Evolutionary conservation across 2,113 vertebrate genomes (phyloP).

Genomic region (Gymnobelideus leadbeateri): DNA sequence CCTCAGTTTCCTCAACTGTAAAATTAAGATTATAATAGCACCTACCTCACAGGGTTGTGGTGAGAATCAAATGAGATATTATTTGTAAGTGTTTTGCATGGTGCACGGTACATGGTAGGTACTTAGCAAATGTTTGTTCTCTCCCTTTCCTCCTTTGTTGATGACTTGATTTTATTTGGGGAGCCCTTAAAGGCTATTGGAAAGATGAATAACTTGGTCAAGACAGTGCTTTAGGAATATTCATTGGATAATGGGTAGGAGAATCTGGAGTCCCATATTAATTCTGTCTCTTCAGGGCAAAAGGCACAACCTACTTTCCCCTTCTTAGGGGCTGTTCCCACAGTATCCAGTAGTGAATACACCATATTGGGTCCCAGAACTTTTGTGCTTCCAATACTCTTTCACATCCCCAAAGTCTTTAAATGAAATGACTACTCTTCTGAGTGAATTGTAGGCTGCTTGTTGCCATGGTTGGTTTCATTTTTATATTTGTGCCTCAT

Average conservation of each 20-base stretch:
- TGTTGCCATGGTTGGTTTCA: not conserved
- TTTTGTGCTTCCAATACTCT: not conserved
- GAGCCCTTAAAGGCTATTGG: not conserved
- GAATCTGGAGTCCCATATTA: not conserved
- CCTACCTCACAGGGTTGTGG: not conserved
- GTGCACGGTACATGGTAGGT: not conserved
- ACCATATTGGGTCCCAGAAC: not conserved
- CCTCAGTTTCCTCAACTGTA: not conserved
- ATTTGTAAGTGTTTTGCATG: not conserved
- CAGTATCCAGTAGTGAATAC: not conserved
- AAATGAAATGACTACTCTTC: not conserved
- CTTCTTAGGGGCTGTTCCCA: not conserved
- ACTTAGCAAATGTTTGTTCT: not conserved
- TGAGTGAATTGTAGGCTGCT: not conserved
- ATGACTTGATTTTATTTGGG: not conserved
- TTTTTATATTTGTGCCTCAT: not conserved
- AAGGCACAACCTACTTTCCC: not conserved
- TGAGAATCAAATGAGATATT: not conserved
- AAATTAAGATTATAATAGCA: not conserved
- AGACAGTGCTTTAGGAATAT: not conserved
- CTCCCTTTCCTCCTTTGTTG: not conserved
- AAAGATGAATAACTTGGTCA: not conserved
- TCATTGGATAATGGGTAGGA: not conserved
- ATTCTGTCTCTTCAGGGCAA: not conserved
- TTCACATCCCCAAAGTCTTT: not conserved